Base-by-base conservation (phyloP, 2,888 invertebrate genomes). In the Macroteleia sp. region DNA sequence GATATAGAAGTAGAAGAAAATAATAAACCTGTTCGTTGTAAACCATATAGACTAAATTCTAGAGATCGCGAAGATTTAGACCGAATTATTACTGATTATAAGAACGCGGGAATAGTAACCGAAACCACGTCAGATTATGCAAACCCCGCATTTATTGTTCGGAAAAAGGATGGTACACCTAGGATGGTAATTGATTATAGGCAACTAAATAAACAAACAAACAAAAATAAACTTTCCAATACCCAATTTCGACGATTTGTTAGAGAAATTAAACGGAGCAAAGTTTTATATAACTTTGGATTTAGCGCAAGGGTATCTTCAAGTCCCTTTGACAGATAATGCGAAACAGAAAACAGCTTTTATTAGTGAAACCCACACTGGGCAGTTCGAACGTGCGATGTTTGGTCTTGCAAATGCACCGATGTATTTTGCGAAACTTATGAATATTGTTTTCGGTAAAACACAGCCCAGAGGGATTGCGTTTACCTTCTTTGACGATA, bases 371-470 rank as follows among this genome's bases (percentile, higher is more conserved):
- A 50, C 42, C 0, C 46, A 61, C 16, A 75, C 71, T 0, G 75
- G 71, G 2, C 22, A 75, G 14, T 79, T 79, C 28, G 50, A 66
- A 12, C 22, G 75, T 8, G 61, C 71, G 0, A 79, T 76, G 70
- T 54, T 74, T 17, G 78, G 74, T 0, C 14, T 74, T 12, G 54
- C 17, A 4, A 74, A 64, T 32, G 74, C 69, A 2, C 78, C 70
- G 0, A 46, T 14, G 30, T 74, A 64, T 39, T 78, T 78, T 34
- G 50, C 62, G 0, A 64, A 74, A 42, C 19, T 70, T 0, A 69
- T 66, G 62, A 41, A 56, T 10, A 42, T n/a, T 14, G 34, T 64
- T 8, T 56, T 70, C 0, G 69, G 52, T n/a, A 20, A n/a, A 8
- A 57, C 62, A 6, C n/a, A 16, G 30, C 8, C 10, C 46, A 44